phyloP scores from a whole-genome alignment of 37 sponge, comb jelly and placozoan species.

The Bolinopsis microptera region DNA sequence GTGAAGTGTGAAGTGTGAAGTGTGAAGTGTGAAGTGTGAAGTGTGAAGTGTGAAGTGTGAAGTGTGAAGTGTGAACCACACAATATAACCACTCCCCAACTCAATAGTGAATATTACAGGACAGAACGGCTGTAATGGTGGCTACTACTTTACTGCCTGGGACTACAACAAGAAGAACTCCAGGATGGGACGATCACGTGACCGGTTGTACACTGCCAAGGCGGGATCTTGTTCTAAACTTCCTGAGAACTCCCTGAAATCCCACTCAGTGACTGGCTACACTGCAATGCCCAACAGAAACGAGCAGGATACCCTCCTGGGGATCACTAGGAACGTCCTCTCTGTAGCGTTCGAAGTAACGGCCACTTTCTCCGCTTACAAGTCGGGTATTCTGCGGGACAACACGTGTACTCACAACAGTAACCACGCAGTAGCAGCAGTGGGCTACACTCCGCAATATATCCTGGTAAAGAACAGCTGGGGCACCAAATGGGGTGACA shows the following conservation, averaged over 20 bases:
- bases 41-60: too few species aligned
- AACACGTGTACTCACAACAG: neutral
- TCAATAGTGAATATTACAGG: too few species aligned
- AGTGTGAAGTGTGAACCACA: too few species aligned
- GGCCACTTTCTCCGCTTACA: constrained; percentile 27
- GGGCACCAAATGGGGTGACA: constrained; percentile 18
- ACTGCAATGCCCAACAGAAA: neutral
- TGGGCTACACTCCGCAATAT: constrained; percentile 15
- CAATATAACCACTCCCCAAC: neutral
- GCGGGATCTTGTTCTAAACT: neutral
- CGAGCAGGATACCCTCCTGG: neutral
- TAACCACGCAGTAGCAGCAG: constrained; percentile 20
- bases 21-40: too few species aligned
- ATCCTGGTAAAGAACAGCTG: constrained; percentile 31
- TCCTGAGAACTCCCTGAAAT: constrained; percentile 21
- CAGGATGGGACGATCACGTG: neutral
- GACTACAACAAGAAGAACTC: constrained; percentile 7
- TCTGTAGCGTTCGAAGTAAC: constrained; percentile 13
- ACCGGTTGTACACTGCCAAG: neutral
- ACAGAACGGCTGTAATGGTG: constrained; percentile 1
- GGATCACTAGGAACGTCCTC: neutral
- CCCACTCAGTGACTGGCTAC: neutral
- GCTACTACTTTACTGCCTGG: neutral
- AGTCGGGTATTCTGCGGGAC: neutral
- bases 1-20: too few species aligned